Percentiles rank a stretch among this genome's conserved stretches.
Conservation (phyloP, 1,140 invertebrate species). For the Orchestia grillus region DNA sequence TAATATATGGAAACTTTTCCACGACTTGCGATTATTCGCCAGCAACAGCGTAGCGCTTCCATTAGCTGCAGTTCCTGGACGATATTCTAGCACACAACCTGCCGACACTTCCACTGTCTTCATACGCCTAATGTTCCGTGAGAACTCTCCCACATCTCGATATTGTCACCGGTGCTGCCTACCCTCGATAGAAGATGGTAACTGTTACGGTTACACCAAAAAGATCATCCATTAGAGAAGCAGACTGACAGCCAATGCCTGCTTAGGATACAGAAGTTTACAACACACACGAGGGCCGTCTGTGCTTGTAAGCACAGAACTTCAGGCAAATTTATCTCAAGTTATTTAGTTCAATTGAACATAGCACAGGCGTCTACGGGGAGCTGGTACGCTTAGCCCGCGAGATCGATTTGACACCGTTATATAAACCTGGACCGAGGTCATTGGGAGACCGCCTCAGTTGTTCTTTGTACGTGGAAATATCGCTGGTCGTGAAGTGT, state of each 20-base stretch:
- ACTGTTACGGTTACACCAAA: neutral
- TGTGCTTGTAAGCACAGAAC: neutral
- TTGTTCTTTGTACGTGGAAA: neutral
- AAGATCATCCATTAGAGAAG: neutral
- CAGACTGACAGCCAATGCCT: neutral
- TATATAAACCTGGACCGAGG: neutral
- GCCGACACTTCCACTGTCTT: too few relatives aligned
- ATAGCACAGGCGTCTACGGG: neutral
- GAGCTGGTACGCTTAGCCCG: neutral
- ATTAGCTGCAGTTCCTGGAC: too few relatives aligned
- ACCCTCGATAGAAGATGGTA: neutral
- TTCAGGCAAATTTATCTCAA: neutral
- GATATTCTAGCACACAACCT: too few relatives aligned
- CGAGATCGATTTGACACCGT: neutral
- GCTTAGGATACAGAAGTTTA: neutral
- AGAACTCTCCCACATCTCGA: neutral
- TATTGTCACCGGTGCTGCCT: neutral
- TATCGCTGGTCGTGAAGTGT: neutral
- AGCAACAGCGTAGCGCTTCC: too few relatives aligned
- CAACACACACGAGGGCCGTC: neutral
- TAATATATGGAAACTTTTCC: neutral
- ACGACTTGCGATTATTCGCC: too few relatives aligned
- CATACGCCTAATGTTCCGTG: neutral
- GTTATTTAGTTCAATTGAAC: neutral
- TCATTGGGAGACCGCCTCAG: neutral